Evolutionary conservation across 2,888 invertebrate species (phyloP).

Genomic region (Germaria angustata): DNA sequence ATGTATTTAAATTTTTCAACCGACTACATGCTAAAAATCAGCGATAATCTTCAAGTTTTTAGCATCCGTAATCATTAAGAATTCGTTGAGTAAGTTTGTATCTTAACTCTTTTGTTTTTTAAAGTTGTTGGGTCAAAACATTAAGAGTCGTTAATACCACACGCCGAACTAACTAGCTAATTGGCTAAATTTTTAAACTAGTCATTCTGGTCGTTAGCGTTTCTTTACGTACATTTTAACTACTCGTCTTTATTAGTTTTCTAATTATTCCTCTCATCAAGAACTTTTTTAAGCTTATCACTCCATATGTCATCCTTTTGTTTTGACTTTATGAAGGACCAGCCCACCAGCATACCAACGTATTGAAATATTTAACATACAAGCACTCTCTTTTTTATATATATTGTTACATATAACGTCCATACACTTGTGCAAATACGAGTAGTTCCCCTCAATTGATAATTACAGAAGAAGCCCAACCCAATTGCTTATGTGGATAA

Average conservation of each 20-base stretch:
- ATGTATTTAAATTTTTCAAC: too few relatives aligned
- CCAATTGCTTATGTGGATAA: conserved; percentile 64
- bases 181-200: neutral
- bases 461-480: conserved; percentile 65
- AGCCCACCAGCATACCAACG: conserved; percentile 59
- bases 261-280: conserved; percentile 34
- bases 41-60: too few relatives aligned
- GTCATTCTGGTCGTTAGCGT: neutral
- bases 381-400: neutral
- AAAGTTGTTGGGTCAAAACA: neutral
- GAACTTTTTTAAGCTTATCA: conserved; percentile 47
- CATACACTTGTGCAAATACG: conserved; percentile 24
- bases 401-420: neutral
- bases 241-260: conserved; percentile 7
- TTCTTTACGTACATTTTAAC: neutral
- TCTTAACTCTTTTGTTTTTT: conserved; percentile 36
- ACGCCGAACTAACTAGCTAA: neutral
- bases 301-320: conserved; percentile 53
- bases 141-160: neutral
- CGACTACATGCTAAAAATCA: too few relatives aligned
- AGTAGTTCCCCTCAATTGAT: conserved; percentile 64
- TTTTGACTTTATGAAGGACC: conserved; percentile 55
- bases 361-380: conserved; percentile 18
- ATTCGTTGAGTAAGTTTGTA: neutral
- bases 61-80: too few relatives aligned